Base-by-base conservation (phyloP, 92 coral and sea anemone genomes). In the Hydrozoanthus gracilis region DNA sequence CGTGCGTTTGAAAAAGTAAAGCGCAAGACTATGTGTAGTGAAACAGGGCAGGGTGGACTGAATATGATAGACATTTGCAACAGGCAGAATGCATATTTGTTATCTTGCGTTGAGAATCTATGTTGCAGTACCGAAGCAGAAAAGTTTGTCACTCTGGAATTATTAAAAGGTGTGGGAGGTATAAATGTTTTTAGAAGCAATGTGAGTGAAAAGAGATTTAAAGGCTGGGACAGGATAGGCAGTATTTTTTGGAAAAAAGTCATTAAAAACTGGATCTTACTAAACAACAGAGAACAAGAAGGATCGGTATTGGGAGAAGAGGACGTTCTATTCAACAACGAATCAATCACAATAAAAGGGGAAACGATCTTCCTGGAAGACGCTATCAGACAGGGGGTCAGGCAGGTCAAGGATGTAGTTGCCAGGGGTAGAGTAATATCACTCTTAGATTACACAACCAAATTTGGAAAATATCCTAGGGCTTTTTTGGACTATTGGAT, bases 141-240 rank as follows among this genome's bases (percentile, higher is more conserved):
- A 3, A 66, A 66, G 2, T 66, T 66, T 66, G 71, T 66, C 71
- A 66, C 71, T 66, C 71, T 66, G 0, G 71, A 66, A 66, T 66
- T 66, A 66, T 66, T 66, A 66, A 66, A 66, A 66, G 71, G 71
- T 66, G 71, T 66, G 5, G 71, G 71, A 66, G 71, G 8, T 2
- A 66, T 66, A 66, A 66, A 3, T 3, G 71, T 66, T 3, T 66
- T 66, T 3, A 66, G 71, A 66, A 66, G 71, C 71, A 66, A 66
- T 66, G 71, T 66, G 71, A 66, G 27, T 66, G 71, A 66, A 66
- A 66, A 4, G 18, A 66, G 71, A 3, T 66, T 66, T 66, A 66
- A 66, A 66, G 71, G 71, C 5, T 66, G 71, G 71, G 71, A 66
- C 71, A 66, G 71, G 71, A 66, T 66, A 66, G 71, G 71, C 71